Conservation (phyloP, 2,797 vertebrate genomes). For the Coilia nasus region DNA sequence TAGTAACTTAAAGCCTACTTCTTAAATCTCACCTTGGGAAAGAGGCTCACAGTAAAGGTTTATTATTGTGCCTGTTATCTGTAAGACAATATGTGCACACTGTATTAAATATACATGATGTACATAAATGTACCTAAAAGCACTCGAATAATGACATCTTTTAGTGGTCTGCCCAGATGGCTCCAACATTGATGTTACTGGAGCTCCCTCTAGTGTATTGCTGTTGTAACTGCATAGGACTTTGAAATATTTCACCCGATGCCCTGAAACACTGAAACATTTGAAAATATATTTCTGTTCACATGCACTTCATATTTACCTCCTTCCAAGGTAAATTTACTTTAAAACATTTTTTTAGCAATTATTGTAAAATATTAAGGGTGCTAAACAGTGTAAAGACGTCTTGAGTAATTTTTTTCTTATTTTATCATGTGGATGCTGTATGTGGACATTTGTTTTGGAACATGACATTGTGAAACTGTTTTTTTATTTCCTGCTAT, state of each 20-base stretch:
- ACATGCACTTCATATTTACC: not conserved
- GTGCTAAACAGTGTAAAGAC: not conserved
- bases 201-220: not conserved
- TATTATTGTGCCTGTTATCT: no score
- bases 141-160: not conserved
- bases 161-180: not conserved
- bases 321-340: not conserved
- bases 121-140: not conserved
- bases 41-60: no score
- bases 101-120: not conserved
- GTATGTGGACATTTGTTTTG: not conserved
- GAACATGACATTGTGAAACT: constrained; percentile 8
- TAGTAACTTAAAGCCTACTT: no score
- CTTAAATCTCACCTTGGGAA: no score
- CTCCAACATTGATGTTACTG: not conserved
- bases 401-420: not conserved
- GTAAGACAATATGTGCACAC: no score
- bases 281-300: not conserved
- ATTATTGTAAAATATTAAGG: not conserved
- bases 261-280: not conserved
- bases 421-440: not conserved
- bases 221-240: constrained; percentile 11
- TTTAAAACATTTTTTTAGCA: not conserved
- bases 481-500: not conserved
- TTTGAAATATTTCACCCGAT: not conserved